Percentiles rank a stretch among this genome's conserved stretches.
phyloP scores from a whole-genome alignment of 2,888 invertebrate genomes.

The Nesidiocoris tenuis region DNA sequence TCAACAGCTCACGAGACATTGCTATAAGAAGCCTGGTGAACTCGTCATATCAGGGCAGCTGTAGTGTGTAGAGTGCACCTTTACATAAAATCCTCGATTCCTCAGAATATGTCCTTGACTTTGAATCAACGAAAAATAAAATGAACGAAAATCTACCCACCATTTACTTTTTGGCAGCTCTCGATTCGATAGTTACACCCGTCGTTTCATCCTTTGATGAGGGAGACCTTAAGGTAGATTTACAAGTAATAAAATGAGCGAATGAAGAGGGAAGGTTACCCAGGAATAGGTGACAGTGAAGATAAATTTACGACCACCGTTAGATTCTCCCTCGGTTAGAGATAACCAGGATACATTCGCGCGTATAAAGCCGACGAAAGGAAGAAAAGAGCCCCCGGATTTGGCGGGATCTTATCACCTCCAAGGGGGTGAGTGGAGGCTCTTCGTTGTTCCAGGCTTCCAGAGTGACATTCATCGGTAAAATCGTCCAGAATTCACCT shows the following conservation, averaged over 20 bases:
- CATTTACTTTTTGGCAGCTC: no score
- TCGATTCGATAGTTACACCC: no score
- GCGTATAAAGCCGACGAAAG: slow-evolving; percentile 17
- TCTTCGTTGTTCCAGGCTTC: background rate
- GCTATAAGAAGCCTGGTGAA: no score
- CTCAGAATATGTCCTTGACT: no score
- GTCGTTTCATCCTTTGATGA: background rate
- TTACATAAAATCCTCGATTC: no score
- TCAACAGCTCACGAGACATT: no score
- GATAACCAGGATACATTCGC: slow-evolving; percentile 42
- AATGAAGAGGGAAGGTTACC: slow-evolving; percentile 34
- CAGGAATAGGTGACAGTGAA: slow-evolving; percentile 9
- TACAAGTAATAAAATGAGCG: slow-evolving; percentile 41
- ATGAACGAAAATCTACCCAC: no score
- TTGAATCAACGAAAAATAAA: no score
- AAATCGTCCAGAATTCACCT: slow-evolving; percentile 3
- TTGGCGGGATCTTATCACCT: slow-evolving; percentile 25
- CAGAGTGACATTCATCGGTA: slow-evolving; percentile 36
- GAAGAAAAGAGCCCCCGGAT: slow-evolving; percentile 22
- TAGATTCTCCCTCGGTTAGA: slow-evolving; percentile 34
- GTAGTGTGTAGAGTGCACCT: no score
- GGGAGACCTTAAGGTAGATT: background rate
- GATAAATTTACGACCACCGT: slow-evolving; percentile 38
- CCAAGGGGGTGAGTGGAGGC: background rate
- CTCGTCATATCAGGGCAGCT: no score